phyloP scores from a whole-genome alignment of 2,797 vertebrate species.

The Alcedo atthis region DNA sequence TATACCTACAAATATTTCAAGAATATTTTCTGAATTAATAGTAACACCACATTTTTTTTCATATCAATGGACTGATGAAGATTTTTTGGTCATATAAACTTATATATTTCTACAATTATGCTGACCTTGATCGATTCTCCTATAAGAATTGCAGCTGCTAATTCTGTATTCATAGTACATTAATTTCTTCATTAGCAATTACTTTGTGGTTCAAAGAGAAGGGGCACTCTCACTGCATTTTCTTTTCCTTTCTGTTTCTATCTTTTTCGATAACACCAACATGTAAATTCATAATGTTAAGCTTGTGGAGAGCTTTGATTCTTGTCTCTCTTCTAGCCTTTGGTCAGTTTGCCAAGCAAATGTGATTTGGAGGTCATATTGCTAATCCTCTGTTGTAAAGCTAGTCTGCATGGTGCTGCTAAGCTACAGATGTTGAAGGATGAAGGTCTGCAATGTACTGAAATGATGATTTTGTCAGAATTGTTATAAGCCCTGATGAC shows the following conservation, averaged over 20 bases:
- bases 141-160: not conserved
- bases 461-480: not conserved
- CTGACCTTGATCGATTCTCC: constrained; percentile 13
- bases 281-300: not conserved
- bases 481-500: not conserved
- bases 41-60: not conserved
- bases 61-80: not conserved
- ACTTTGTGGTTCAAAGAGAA: not conserved
- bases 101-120: constrained; percentile 14
- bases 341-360: not conserved
- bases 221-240: not conserved
- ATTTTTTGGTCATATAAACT: constrained; percentile 12
- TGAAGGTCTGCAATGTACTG: not conserved
- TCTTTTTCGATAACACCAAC: not conserved
- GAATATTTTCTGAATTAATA: not conserved
- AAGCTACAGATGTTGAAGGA: not conserved
- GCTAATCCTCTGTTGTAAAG: not conserved
- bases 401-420: not conserved
- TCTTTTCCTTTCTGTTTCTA: not conserved
- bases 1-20: not conserved
- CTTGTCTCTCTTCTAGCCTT: not conserved
- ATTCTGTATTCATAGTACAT: constrained; percentile 31
- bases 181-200: constrained; percentile 6
- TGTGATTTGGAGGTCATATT: not conserved
- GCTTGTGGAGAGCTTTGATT: not conserved